Evolutionary conservation across 2,888 invertebrate genomes (phyloP), one percentile per base, ranked within the genome.

Genomic region (Brachyopa scutellaris): DNA sequence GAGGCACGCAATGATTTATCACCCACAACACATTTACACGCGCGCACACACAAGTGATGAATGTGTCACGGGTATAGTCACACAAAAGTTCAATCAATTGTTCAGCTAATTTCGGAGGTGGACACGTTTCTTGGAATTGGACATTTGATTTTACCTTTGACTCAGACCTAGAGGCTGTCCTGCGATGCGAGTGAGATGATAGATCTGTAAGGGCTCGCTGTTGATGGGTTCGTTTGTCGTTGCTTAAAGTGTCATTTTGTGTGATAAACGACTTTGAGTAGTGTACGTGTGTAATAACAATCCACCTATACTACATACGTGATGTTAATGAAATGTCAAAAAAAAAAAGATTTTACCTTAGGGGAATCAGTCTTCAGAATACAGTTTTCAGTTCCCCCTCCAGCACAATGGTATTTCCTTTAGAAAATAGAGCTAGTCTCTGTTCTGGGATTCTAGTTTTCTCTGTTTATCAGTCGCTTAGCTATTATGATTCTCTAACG

Each of bases 1-100:
- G 55, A 36, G 36, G 17, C 36, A 36, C 36, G 11, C 42, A 67
- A 55, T 67, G 55, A 67, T 67, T 57, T 67, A 67, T 67, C 45
- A 26, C 36, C 23, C 55, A 45, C 4, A 33, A 26, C 23, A 23
- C 36, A 57, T 26, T 36, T 36, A 45, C 13, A 38, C 26, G 13
- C n/a, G 15, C 57, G 13, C n/a, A 21, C 57, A 36, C 47, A 57
- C 45, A 47, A 47, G 36, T 57, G 67, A 57, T 69, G 36, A 26
- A 57, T 69, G 55, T 57, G 45, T 47, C 36, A 47, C 33, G 17
- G 67, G 17, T 23, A 69, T 55, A 47, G 57, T 47, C 47, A 69
- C 49, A 49, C 59, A 47, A 38, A 38, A 59, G 47, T 49, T 69
- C 69, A 69, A 59, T 69, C 69, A 59, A 69, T 69, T 59, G 69